Evolutionary conservation across 1,140 invertebrate species (phyloP).

Genomic region (Drosophila tsacasi): DNA sequence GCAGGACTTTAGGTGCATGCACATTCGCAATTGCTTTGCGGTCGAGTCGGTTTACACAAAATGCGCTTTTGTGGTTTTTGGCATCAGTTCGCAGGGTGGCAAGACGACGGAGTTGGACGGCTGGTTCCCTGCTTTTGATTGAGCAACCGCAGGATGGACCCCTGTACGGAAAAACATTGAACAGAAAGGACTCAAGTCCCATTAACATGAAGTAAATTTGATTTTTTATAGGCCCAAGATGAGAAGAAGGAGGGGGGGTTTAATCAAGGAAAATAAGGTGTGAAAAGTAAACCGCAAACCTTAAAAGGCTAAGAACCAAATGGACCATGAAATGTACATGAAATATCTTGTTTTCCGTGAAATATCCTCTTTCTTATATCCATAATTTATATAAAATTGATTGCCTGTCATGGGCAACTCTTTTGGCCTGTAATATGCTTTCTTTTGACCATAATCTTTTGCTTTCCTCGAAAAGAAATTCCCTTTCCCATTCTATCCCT

Average conservation of each 20-base stretch:
- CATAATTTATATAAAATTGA: conserved; percentile 33
- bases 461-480: not conserved
- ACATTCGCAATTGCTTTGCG: conserved; percentile 78
- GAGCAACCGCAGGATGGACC: conserved; percentile 1
- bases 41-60: conserved; percentile 77
- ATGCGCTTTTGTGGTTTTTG: conserved; percentile 75
- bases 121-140: conserved; percentile 1
- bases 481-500: not conserved
- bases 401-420: conserved; percentile 31
- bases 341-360: not conserved
- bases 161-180: conserved; percentile 1
- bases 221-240: not conserved
- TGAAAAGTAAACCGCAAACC: not conserved
- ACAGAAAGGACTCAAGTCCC: not conserved
- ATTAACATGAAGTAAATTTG: conserved; percentile 12
- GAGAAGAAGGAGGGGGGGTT: not conserved
- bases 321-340: not conserved
- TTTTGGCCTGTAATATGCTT: conserved; percentile 6
- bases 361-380: conserved; percentile 11
- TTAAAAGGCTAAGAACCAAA: not conserved
- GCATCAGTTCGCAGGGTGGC: conserved; percentile 26
- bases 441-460: conserved; percentile 4
- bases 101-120: not conserved
- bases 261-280: not conserved
- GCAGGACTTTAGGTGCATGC: conserved; percentile 24